These are phyloP conservation scores for Chlamydotis undulata DNA, from an alignment of 2,113 vertebrate genomes.

Conservation along the genomic window DNA sequence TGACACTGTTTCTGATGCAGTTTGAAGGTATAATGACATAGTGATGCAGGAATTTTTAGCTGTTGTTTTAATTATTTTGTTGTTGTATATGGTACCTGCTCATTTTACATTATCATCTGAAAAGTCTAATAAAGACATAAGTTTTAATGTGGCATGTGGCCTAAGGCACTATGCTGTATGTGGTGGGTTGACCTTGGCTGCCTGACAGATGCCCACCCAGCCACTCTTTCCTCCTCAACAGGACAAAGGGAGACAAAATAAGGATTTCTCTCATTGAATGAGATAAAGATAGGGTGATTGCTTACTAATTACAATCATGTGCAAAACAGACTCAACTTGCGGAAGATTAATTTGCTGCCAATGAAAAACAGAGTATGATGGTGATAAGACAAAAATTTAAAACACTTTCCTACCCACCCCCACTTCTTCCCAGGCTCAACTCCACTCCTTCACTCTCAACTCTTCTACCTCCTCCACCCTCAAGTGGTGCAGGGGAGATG, in stretches of 20 bases:
- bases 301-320: neutral
- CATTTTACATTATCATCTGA: neutral
- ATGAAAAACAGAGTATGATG: neutral
- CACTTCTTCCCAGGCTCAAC: neutral
- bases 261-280: neutral
- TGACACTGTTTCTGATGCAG: neutral
- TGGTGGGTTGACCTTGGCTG: neutral
- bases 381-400: neutral
- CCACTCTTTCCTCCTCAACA: neutral
- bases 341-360: neutral
- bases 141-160: neutral
- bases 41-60: neutral
- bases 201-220: too few species aligned
- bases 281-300: neutral
- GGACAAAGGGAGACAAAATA: neutral
- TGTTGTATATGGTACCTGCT: neutral
- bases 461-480: accelerated
- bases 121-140: neutral
- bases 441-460: neutral
- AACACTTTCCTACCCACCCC: neutral
- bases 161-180: neutral
- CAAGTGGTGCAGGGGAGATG: accelerated
- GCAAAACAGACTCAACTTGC: neutral
- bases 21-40: neutral
- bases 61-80: neutral